Evolutionary conservation across 2,888 invertebrate genomes (phyloP), one percentile per base, ranked within the genome.

Genomic region (Pteria penguin): DNA sequence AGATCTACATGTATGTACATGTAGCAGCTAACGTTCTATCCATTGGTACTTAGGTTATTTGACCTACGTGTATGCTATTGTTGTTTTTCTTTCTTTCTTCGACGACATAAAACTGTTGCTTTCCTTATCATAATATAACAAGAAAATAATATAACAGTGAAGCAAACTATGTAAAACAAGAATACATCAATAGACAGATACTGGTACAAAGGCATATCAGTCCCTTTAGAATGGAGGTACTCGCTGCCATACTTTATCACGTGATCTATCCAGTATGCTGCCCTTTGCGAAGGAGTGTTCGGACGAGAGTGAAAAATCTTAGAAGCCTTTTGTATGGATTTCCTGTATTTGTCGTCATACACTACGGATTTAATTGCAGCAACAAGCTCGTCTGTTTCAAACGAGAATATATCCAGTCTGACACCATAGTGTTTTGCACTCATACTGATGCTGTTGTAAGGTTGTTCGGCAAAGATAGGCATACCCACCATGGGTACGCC

Each of bases 241-340:
- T 66, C 75, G 2, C 84, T 84, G 14, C 87, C 88, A 80, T 83
- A 81, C 72, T 83, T 76, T 29, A 87, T 77, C 66, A 88, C 82
- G 66, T 87, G 85, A 68, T 87, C 86, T 8, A 87, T 74, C 85
- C 86, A 87, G 62, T 72, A 84, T 8, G 81, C 84, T 8, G 84
- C 84, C 62, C 84, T 77, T 54, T 84, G 77, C 27, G 58, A 63
- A 5, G 88, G 82, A n/a, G 72, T 77, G 32, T 71, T 57, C 33
- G 65, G 65, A n/a, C 71, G 66, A 27, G 58, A 62, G 2, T 70
- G 70, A 57, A 79, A 81, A 8, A 86, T 79, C 29, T 55, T n/a
- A 0, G 85, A 84, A 8, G 77, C 81, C 14, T 52, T 65, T 26
- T 66, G 61, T 14, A 85, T 82, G 0, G 74, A 79, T 8, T 72